Evolutionary conservation across 2,113 vertebrate species (phyloP), one percentile per base, ranked within the genome.

Genomic region (Hystrix brachyura): DNA sequence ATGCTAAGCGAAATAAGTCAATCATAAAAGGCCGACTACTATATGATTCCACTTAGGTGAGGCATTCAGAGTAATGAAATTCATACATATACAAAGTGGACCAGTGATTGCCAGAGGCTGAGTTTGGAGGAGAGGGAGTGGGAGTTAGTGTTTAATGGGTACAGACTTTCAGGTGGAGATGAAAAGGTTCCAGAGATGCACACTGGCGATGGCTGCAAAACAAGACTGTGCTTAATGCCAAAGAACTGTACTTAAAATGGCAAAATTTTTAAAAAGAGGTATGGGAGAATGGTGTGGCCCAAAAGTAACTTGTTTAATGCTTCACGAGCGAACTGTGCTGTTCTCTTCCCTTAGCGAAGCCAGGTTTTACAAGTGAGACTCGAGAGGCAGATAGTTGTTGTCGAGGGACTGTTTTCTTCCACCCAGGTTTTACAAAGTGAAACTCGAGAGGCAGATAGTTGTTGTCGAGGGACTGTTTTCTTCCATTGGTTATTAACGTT

Each of bases 401-500:
- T 71, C 7, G 5, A 38, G 38, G n/a, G 32, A 69, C 25, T 51
- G 19, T 29, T 60, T 38, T 65, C 62, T 86, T 74, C 64, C 59
- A 7, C n/a, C 17, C 80, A 72, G 60, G 74, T 71, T 92, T 79
- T 46, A 82, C 18, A 38, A 57, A 51, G 51, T 18, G 46, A 72
- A 38, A 90, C 67, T 74, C 34, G 9, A 55, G n/a, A 82, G 72
- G 17, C 25, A 62, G 67, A 64, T 6, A 53, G 65, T 60, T 79
- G 59, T 71, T n/a, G 7, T 71, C 7, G 5, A 38, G 38, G n/a
- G 34, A 69, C 25, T 51, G 19, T 29, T 60, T 38, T 65, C 62
- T 86, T 74, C 64, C 59, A 7, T 48, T 80, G 62, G 51, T 91
- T 84, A 64, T 83, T 93, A 95, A 87, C 72, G 55, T 57, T 46